A percentile compares a stretch with the other conserved stretches of the same genome.
Evolutionary conservation across 1,140 invertebrate species (phyloP).

Genomic region (Sweltsa coloradensis): DNA sequence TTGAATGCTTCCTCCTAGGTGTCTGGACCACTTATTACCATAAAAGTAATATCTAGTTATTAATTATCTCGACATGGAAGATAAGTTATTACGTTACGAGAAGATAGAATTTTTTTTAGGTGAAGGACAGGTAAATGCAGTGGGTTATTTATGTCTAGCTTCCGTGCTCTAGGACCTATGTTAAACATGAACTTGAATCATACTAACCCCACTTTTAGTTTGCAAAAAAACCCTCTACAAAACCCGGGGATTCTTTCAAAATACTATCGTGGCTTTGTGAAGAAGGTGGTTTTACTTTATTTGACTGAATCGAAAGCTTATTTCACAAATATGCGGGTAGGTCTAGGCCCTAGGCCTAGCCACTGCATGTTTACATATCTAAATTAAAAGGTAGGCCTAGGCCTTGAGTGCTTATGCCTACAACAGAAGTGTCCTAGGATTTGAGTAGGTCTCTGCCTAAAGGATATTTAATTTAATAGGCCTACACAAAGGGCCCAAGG

Average conservation of each 20-base stretch:
- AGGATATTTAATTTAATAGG: no score
- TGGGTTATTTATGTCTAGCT: not conserved
- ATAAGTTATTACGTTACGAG: constrained; percentile 59
- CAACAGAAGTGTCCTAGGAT: no score
- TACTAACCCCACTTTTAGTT: not conserved
- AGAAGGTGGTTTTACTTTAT: not conserved
- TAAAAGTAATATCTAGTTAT: no score
- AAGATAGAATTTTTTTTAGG: constrained; percentile 77
- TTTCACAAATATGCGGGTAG: no score
- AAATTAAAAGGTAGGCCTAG: no score
- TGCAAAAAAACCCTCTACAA: not conserved
- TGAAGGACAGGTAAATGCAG: constrained; percentile 58
- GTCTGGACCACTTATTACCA: no score
- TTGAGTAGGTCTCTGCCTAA: no score
- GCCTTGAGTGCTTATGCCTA: no score
- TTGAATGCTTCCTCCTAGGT: no score
- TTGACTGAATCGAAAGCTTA: not conserved
- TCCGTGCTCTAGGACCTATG: not conserved
- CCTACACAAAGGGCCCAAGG: no score
- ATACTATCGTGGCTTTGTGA: not conserved
- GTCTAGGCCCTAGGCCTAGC: no score
- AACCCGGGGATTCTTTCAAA: not conserved
- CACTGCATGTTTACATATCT: no score
- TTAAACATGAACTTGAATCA: not conserved
- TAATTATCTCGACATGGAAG: constrained; percentile 41